These are phyloP conservation scores for Triops cancriformis DNA, from an alignment of 1,140 invertebrate species.

Conservation along the genomic window DNA sequence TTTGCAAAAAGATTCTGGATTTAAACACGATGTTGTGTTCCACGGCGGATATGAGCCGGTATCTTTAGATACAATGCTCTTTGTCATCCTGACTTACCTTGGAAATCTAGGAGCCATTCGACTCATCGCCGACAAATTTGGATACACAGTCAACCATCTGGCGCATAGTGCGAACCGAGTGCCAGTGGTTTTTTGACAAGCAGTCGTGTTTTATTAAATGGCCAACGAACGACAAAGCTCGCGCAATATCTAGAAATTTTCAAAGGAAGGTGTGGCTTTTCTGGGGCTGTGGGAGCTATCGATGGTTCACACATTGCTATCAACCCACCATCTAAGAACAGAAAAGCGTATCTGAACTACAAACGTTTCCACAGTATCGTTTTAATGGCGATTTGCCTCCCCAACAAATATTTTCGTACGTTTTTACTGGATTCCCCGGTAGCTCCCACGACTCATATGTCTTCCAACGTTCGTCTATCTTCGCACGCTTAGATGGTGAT, in stretches of 20 bases:
- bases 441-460: conserved; percentile 20
- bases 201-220: conserved; percentile 9
- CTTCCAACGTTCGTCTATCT: conserved; percentile 6
- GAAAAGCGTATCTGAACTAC: conserved; percentile 18
- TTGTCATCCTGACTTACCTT: neutral
- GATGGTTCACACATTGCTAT: conserved; percentile 22
- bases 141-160: conserved; percentile 5
- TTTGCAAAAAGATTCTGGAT: neutral
- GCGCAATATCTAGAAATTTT: neutral
- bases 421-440: conserved; percentile 21
- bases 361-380: conserved; percentile 21
- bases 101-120: conserved; percentile 1
- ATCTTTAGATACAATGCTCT: neutral
- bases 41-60: neutral
- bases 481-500: neutral
- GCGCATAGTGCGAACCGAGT: neutral
- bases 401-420: conserved; percentile 5
- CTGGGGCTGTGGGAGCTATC: conserved; percentile 16
- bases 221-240: neutral
- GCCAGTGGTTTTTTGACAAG: conserved; percentile 14
- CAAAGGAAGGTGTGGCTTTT: conserved; percentile 15
- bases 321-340: neutral
- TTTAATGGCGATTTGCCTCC: neutral
- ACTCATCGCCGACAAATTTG: neutral
- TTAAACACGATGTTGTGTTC: neutral